These are phyloP conservation scores for Pseudorasbora parva DNA, from an alignment of 2,113 vertebrate species.

Conservation along the genomic window DNA sequence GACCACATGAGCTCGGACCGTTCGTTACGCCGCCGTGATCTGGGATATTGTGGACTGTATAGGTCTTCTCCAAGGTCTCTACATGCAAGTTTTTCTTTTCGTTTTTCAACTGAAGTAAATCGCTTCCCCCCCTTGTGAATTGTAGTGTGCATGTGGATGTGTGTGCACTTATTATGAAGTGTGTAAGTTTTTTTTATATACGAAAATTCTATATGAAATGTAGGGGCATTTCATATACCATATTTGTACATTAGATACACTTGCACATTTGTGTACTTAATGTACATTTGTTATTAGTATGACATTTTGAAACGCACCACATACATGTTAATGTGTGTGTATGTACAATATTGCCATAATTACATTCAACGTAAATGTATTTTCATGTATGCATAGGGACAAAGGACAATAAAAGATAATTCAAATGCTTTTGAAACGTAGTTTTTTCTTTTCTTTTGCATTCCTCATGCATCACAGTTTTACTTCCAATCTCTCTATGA, in stretches of 20 bases:
- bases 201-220: slow-evolving; percentile 62
- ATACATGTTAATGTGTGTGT: slow-evolving; percentile 79
- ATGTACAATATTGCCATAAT: slow-evolving; percentile 76
- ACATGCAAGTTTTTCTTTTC: slow-evolving; percentile 64
- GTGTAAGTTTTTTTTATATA: slow-evolving; percentile 68
- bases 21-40: not conserved
- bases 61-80: slow-evolving; percentile 83
- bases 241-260: slow-evolving; percentile 75
- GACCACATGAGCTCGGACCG: slow-evolving; percentile 55
- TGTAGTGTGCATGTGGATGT: slow-evolving; percentile 77
- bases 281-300: slow-evolving; percentile 80
- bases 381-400: slow-evolving; percentile 72
- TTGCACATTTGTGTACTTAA: slow-evolving; percentile 80
- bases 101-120: slow-evolving; percentile 64
- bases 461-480: not conserved
- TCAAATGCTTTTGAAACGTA: slow-evolving; percentile 70
- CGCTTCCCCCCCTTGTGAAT: slow-evolving; percentile 75
- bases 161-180: slow-evolving; percentile 73
- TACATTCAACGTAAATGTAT: slow-evolving; percentile 79
- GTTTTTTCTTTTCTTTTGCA: slow-evolving; percentile 37
- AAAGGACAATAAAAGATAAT: slow-evolving; percentile 74
- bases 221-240: slow-evolving; percentile 73
- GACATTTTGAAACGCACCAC: slow-evolving; percentile 75
- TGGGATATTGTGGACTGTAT: slow-evolving; percentile 84
- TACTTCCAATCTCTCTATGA: not conserved